These are phyloP conservation scores for Drosophila auraria DNA, from an alignment of 1,140 invertebrate species.

Conservation along the genomic window DNA sequence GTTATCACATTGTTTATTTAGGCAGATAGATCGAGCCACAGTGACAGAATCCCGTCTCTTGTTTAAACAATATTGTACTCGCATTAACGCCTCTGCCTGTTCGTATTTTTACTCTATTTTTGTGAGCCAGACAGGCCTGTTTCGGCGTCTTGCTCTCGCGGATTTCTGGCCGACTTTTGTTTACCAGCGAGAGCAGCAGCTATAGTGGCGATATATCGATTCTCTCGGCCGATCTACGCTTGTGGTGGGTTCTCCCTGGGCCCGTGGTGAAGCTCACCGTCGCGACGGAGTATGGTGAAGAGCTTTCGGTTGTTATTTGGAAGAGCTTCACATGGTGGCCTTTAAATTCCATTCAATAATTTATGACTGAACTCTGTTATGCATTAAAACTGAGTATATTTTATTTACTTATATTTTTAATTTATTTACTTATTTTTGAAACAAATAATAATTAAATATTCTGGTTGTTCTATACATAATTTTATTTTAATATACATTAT, in stretches of 20 bases:
- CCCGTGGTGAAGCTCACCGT: conserved; percentile 8
- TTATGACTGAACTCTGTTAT: background rate
- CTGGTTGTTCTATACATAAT: too few species aligned
- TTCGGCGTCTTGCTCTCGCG: conserved; percentile 21
- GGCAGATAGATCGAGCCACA: conserved; percentile 68
- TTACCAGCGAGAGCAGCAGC: conserved; percentile 58
- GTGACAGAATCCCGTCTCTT: conserved; percentile 46
- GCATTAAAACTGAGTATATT: background rate
- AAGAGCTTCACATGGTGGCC: background rate
- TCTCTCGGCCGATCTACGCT: conserved; percentile 13
- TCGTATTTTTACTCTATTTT: conserved; percentile 21
- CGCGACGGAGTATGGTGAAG: background rate
- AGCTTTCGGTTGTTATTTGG: conserved; percentile 16
- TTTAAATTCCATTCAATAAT: background rate
- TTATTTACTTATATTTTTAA: background rate
- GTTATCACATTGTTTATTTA: conserved; percentile 75
- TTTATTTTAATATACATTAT: too few species aligned
- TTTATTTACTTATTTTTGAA: background rate
- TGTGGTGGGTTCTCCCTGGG: conserved; percentile 20
- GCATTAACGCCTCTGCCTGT: conserved; percentile 43
- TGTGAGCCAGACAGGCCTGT: conserved; percentile 24
- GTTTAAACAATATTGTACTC: conserved; percentile 50
- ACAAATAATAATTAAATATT: too few species aligned
- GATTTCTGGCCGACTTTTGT: conserved; percentile 48
- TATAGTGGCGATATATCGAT: conserved; percentile 9